Base-by-base conservation (phyloP, 37 sponge, comb jelly and placozoan genomes). In the Hormiphora californensis region DNA sequence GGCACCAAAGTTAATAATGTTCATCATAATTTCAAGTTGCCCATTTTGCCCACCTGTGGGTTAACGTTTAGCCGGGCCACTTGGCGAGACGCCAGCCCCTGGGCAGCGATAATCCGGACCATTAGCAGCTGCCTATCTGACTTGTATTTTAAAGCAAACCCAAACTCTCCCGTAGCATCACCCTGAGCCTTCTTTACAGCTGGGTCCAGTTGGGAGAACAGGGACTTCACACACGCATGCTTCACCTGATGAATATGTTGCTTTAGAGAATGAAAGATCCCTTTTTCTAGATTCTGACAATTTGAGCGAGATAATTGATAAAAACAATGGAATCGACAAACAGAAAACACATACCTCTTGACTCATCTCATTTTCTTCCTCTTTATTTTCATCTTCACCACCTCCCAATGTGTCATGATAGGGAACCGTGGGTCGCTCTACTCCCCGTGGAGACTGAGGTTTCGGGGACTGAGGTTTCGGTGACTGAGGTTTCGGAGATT, bases 121-220 rank as follows among this genome's bases (percentile, higher is more conserved):
- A 73, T 19, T 1, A 73, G 46, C 35, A 73, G 27, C 38, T 41
- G 46, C 81, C 25, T 73, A 0, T 41, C 81, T 9, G 35, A 28
- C 44, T 36, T 39, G 81, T 73, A 73, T 28, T 46, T 1, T 3
- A 73, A 0, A 36, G 81, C 81, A 21, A 73, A 1, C 1, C 81
- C 81, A 11, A 73, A 23, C 46, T 73, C 81, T 41, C 81, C 81
- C 28, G 21, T 73, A 1, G 81, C 81, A n/a, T 11, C 46, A 1
- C 81, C 81, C 46, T 73, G 81, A 22, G 81, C 41, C 25, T 73
- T 73, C 35, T 43, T 46, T 25, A 73, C 81, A 0, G 81, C 81
- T 9, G 81, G 81, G 46, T 73, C 46, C 44, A 73, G 44, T 30
- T 73, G 35, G 81, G 81, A 73, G 44, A 73, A 73, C 3, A 73